A percentile compares a stretch with the other conserved stretches of the same genome.
phyloP scores from a whole-genome alignment of 2,113 vertebrate genomes.

The Pteropus alecto region DNA sequence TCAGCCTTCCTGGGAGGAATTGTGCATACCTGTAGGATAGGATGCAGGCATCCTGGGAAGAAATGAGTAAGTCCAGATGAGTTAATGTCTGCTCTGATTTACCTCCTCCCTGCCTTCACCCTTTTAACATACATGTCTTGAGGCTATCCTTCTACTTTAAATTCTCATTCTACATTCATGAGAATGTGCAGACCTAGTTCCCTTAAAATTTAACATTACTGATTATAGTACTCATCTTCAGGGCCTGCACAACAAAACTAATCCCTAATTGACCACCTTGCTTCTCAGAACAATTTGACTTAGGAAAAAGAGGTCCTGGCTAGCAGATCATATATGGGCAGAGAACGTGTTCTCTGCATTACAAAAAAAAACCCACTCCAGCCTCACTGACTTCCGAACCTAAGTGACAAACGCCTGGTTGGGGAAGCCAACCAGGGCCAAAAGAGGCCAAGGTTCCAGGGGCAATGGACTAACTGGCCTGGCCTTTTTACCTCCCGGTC shows the following conservation, averaged over 20 bases:
- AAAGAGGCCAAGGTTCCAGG: neutral
- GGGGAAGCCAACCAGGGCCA: neutral
- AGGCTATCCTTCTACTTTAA: neutral
- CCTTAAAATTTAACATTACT: neutral
- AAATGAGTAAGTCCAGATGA: neutral
- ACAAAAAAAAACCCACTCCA: neutral
- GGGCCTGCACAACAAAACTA: neutral
- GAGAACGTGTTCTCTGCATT: neutral
- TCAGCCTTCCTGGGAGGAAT: neutral
- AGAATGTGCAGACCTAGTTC: neutral
- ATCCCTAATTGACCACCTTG: neutral
- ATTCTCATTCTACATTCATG: neutral
- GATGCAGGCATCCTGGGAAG: neutral
- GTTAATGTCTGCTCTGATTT: neutral
- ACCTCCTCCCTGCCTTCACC: neutral
- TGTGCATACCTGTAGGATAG: neutral
- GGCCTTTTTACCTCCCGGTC: slow-evolving; percentile 90
- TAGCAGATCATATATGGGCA: neutral
- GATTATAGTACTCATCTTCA: neutral
- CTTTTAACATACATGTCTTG: neutral
- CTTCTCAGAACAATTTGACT: neutral
- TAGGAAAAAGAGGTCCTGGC: neutral
- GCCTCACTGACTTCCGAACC: neutral
- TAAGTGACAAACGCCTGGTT: neutral
- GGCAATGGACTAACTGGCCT: rapidly evolving